These are phyloP conservation scores for Carcinoscorpius rotundicauda DNA, from an alignment of 1,140 invertebrate species.

Conservation along the genomic window DNA sequence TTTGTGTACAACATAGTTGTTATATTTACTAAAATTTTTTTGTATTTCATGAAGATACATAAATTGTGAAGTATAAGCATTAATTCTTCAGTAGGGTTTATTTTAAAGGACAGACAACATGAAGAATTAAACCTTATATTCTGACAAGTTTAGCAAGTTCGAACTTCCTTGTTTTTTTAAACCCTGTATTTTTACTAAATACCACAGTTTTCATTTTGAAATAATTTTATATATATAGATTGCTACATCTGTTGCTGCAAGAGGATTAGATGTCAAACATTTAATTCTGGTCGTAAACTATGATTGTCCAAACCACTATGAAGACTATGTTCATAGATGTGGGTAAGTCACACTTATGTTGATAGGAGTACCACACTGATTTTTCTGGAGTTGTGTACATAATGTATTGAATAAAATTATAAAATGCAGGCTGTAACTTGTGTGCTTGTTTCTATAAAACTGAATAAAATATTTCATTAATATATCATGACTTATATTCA, in stretches of 20 bases:
- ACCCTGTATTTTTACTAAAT: too few relatives aligned
- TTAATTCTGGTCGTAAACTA: slow-evolving; percentile 97
- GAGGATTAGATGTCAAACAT: slow-evolving; percentile 96
- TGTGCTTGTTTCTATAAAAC: background rate
- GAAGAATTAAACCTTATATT: too few relatives aligned
- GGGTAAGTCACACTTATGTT: slow-evolving; percentile 42
- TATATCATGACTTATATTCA: too few relatives aligned
- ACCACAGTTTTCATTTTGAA: too few relatives aligned
- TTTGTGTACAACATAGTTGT: too few relatives aligned
- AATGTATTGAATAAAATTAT: slow-evolving; percentile 3
- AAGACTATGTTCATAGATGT: slow-evolving; percentile 98
- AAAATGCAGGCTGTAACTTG: background rate
- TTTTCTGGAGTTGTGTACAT: slow-evolving; percentile 48
- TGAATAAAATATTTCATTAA: background rate
- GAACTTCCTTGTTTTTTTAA: too few relatives aligned
- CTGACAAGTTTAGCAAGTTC: too few relatives aligned
- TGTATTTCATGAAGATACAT: too few relatives aligned
- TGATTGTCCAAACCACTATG: slow-evolving; percentile 99
- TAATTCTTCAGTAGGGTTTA: too few relatives aligned
- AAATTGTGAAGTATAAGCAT: too few relatives aligned
- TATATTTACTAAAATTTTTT: too few relatives aligned
- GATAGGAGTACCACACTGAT: background rate
- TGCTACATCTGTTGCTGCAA: slow-evolving; percentile 91
- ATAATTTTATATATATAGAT: slow-evolving; percentile 37
- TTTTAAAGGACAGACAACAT: too few relatives aligned